phyloP scores from a whole-genome alignment of 2,113 vertebrate genomes.

The Sterrhoptilus dennistouni region DNA sequence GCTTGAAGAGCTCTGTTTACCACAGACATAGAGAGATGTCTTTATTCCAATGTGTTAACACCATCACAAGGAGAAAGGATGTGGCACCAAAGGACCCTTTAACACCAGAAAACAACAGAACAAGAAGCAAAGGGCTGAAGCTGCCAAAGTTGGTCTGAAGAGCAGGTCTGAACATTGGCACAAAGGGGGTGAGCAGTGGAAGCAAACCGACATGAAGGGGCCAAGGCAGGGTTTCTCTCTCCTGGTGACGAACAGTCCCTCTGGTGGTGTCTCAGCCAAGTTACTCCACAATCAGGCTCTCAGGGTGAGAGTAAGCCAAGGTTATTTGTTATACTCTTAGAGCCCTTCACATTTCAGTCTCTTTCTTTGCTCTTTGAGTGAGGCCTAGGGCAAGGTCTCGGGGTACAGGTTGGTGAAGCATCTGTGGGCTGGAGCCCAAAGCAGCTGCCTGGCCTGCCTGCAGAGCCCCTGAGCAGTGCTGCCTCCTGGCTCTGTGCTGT shows the following conservation, averaged over 20 bases:
- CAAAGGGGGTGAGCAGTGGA: background rate
- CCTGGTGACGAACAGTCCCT: background rate
- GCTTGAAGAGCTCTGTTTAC: background rate
- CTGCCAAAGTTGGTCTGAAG: background rate
- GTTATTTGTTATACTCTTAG: background rate
- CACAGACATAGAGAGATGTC: background rate
- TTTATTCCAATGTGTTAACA: background rate
- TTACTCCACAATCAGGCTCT: background rate
- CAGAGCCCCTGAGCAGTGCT: background rate
- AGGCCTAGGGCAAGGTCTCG: fast-evolving
- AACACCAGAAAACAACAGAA: background rate
- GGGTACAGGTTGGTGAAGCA: background rate
- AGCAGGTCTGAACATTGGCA: fast-evolving
- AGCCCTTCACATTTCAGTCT: background rate
- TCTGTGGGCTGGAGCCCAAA: background rate
- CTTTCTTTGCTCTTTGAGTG: background rate
- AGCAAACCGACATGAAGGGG: background rate
- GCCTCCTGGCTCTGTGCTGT: background rate
- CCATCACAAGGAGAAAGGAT: background rate
- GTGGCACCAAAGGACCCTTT: background rate
- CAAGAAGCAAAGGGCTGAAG: background rate
- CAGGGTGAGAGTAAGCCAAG: background rate
- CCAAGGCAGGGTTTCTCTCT: fast-evolving
- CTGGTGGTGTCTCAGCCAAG: background rate
- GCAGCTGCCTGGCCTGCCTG: background rate